Base-by-base conservation (phyloP, 2,888 invertebrate genomes). In the Blastobasis adustella region DNA sequence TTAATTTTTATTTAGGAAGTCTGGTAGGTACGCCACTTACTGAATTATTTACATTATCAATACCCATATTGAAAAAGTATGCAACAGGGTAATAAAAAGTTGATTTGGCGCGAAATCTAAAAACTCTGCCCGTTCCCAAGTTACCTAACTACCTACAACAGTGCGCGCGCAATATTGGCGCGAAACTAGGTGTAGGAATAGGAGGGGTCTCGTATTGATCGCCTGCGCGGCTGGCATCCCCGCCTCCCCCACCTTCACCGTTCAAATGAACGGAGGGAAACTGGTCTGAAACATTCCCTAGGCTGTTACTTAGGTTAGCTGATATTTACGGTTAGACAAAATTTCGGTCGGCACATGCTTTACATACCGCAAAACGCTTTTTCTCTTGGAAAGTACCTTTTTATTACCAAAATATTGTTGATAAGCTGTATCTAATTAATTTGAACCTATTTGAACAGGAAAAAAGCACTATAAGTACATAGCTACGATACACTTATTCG, bases 151-250 rank as follows among this genome's bases (percentile, higher is more conserved):
- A 23, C 23, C 66, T 68, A 65, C 56, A 60, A 54, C 58, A 54
- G 51, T 85, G 85, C 85, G 84, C 83, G 80, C 85, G 85, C 85
- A 73, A 50, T 47, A 44, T 57, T 55, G 56, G 50, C 54, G 55
- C 55, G 56, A 57, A 63, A 62, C 58, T 59, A 66, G 73, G 76
- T 54, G 55, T 55, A 55, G 57, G 62, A 62, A 57, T 59, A 66
- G 73, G 76, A 71, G 79, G 78, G 78, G 76, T 74, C 65, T 59
- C 43, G 79, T 87, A 87, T 87, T 77, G 86, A 87, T 86, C 78
- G 62, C 65, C 65, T 66, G 73, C 73, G 73, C 74, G 71, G 67
- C 62, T 58, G 6, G 42, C 6, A 9, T 8, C 7, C 9, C n/a
- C 42, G 42, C 42, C 61, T 63, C 61, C 63, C 63, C 61, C 56